These are phyloP conservation scores for Leptobrachium ailaonicum DNA, from an alignment of 2,113 vertebrate species.

Conservation along the genomic window DNA sequence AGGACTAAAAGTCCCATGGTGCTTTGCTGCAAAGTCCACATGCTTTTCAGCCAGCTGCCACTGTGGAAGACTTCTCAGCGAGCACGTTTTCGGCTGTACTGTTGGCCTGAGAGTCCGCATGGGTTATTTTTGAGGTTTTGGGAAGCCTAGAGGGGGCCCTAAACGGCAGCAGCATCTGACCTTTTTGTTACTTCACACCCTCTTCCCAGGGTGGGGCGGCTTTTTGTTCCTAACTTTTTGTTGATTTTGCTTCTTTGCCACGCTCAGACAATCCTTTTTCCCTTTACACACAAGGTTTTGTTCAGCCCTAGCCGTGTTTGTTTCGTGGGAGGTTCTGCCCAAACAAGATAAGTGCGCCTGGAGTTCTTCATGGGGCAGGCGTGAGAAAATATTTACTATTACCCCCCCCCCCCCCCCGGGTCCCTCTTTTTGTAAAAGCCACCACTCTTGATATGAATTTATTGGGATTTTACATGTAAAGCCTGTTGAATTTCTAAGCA, in stretches of 20 bases:
- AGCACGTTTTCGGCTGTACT: too few relatives aligned
- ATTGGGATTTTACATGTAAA: too few relatives aligned
- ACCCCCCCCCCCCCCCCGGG: background rate
- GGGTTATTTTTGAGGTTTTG: slow-evolving; percentile 15
- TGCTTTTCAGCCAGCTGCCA: too few relatives aligned
- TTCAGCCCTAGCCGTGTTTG: slow-evolving; percentile 23
- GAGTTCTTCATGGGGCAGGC: slow-evolving; percentile 14
- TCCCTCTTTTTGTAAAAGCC: too few relatives aligned
- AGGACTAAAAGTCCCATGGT: too few relatives aligned
- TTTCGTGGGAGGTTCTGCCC: slow-evolving; percentile 41
- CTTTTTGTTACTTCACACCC: background rate
- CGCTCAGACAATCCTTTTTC: slow-evolving; percentile 42
- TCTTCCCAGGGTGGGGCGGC: slow-evolving; percentile 19
- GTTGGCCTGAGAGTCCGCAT: background rate
- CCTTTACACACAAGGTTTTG: slow-evolving; percentile 23
- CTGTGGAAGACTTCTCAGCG: too few relatives aligned
- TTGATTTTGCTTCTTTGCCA: slow-evolving; percentile 47
- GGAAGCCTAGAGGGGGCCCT: background rate
- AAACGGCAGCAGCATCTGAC: background rate
- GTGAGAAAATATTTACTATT: slow-evolving; percentile 2
- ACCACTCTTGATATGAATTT: too few relatives aligned
- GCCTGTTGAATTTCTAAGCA: too few relatives aligned
- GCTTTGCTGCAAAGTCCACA: too few relatives aligned
- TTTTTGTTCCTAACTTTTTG: slow-evolving; percentile 38
- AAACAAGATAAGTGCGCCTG: slow-evolving; percentile 9